Percentiles rank a stretch among this genome's conserved stretches.
Evolutionary conservation across 37 sponge, comb jelly and placozoan species (phyloP).

Genomic region (Mnemiopsis leidyi): DNA sequence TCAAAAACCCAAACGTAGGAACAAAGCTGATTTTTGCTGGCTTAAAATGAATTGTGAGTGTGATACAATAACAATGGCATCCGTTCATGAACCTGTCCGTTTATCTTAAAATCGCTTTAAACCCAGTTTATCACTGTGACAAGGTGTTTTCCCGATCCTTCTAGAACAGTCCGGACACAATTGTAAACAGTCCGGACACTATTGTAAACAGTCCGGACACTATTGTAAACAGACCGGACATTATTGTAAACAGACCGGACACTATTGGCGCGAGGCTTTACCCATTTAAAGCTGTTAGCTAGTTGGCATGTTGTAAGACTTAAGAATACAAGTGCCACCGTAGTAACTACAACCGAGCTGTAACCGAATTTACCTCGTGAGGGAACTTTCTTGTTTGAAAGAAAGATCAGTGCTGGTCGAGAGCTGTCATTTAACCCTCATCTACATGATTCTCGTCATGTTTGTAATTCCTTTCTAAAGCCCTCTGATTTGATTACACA

Average conservation of each 20-base stretch:
- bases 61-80: neutral
- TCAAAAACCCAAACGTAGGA: neutral
- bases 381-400: neutral
- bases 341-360: neutral
- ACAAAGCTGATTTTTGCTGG: neutral
- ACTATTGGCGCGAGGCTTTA: neutral
- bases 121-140: neutral
- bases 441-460: neutral
- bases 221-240: neutral
- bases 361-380: neutral
- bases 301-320: neutral
- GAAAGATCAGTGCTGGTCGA: slow-evolving; percentile 54
- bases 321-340: neutral
- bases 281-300: neutral
- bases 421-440: neutral
- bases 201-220: neutral
- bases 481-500: neutral
- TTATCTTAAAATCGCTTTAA: neutral
- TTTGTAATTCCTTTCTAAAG: neutral
- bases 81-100: neutral
- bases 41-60: neutral
- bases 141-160: neutral
- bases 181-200: neutral
- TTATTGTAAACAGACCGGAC: neutral
- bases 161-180: neutral